phyloP scores from a whole-genome alignment of 2,113 vertebrate species.

The Amia ocellicauda region DNA sequence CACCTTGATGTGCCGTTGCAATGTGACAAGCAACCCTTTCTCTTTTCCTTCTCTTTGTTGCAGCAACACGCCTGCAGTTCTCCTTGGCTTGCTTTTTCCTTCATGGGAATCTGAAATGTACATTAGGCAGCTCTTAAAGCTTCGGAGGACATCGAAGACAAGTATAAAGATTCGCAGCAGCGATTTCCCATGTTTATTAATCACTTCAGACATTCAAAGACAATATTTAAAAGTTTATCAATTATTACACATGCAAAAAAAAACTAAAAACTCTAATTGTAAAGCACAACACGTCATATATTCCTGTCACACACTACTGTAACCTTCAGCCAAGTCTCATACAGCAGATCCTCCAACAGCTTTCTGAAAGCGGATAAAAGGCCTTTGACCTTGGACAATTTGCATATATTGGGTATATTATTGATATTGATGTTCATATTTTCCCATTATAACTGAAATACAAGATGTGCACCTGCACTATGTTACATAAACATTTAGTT shows the following conservation, averaged over 20 bases:
- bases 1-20: conserved; percentile 43
- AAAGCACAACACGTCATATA: conserved; percentile 1
- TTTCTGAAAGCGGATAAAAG: no score
- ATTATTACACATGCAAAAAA: no score
- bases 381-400: no score
- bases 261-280: no score
- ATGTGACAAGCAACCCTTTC: background rate
- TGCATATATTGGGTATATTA: no score
- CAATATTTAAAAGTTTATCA: background rate
- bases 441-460: no score
- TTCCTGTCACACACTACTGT: no score
- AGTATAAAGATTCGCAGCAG: background rate
- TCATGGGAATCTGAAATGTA: conserved; percentile 56
- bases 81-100: conserved; percentile 31
- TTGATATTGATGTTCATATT: no score
- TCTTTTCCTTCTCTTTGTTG: conserved; percentile 31
- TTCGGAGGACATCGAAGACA: background rate
- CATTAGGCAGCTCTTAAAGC: background rate
- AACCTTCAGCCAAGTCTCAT: no score
- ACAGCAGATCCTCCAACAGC: no score
- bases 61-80: conserved; percentile 43
- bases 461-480: no score
- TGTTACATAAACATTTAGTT: no score
- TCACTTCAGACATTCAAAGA: background rate
- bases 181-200: background rate